phyloP scores from a whole-genome alignment of 2,113 vertebrate genomes.

The Poecile atricapillus region DNA sequence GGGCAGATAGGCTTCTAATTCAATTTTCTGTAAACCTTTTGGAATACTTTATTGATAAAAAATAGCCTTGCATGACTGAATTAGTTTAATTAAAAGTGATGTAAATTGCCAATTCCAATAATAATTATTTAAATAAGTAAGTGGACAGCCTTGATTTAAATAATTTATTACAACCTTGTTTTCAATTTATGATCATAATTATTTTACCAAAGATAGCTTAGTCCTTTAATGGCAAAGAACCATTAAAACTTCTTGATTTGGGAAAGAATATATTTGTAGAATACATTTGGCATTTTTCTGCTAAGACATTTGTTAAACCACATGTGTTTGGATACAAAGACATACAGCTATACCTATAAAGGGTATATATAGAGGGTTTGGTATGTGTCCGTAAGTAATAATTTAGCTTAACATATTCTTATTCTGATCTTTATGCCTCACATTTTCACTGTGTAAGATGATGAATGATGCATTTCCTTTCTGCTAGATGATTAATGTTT shows the following conservation, averaged over 20 bases:
- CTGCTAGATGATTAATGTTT: slow-evolving; percentile 21
- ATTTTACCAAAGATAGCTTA: neutral
- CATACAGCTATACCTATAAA: neutral
- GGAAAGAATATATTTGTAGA: neutral
- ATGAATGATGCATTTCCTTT: slow-evolving; percentile 13
- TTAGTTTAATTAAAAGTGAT: slow-evolving; percentile 17
- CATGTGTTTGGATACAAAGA: neutral
- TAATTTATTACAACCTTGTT: slow-evolving; percentile 26
- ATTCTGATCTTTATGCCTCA: neutral
- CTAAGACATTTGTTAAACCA: neutral
- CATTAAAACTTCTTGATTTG: neutral
- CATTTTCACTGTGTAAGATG: neutral
- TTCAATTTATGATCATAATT: neutral
- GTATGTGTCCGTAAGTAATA: neutral
- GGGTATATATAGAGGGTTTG: neutral
- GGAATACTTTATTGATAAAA: neutral
- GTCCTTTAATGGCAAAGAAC: neutral
- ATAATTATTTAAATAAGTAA: slow-evolving; percentile 12
- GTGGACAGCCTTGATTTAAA: neutral
- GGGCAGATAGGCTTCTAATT: neutral
- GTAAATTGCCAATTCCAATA: slow-evolving; percentile 11
- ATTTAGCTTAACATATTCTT: neutral
- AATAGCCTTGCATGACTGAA: neutral
- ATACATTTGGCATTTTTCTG: neutral
- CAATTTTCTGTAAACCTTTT: neutral